Conservation (phyloP, 2,797 vertebrate genomes). For the Erpetoichthys calabaricus region DNA sequence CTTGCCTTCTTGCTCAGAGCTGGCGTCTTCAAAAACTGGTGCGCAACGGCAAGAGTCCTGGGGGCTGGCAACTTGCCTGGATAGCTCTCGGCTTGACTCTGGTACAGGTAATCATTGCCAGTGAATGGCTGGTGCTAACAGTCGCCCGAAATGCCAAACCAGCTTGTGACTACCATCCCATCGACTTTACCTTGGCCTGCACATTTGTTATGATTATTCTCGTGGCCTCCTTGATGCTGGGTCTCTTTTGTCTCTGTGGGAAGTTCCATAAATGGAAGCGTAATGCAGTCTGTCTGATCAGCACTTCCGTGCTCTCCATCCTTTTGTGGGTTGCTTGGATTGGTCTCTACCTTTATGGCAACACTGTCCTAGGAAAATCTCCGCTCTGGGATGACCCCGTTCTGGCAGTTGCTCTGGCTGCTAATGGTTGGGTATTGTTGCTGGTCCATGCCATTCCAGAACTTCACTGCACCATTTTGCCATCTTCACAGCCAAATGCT, state of each 20-base stretch:
- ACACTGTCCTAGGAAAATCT: constrained; percentile 51
- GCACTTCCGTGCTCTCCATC: constrained; percentile 68
- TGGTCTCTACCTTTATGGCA: constrained; percentile 86
- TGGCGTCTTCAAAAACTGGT: constrained; percentile 70
- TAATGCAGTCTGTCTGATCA: constrained; percentile 68
- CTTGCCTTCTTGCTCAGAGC: constrained; percentile 78
- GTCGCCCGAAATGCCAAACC: constrained; percentile 68
- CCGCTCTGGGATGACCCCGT: constrained; percentile 78
- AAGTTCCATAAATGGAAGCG: constrained; percentile 83
- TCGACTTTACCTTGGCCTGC: constrained; percentile 83
- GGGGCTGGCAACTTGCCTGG: constrained; percentile 69
- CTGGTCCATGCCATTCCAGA: constrained; percentile 84
- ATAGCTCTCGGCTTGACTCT: constrained; percentile 67
- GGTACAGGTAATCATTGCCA: constrained; percentile 87
- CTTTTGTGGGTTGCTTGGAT: constrained; percentile 89
- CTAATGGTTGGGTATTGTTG: constrained; percentile 85
- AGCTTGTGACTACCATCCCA: constrained; percentile 75
- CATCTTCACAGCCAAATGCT: constrained; percentile 71
- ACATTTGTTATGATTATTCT: constrained; percentile 79
- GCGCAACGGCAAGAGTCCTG: constrained; percentile 64
- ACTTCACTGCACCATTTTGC: constrained; percentile 71
- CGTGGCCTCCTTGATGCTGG: constrained; percentile 54
- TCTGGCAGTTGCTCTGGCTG: constrained; percentile 75
- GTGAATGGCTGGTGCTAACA: constrained; percentile 86
- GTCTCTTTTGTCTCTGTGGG: constrained; percentile 72